Conservation (phyloP, 2,888 invertebrate species). For the Eurois occulta region DNA sequence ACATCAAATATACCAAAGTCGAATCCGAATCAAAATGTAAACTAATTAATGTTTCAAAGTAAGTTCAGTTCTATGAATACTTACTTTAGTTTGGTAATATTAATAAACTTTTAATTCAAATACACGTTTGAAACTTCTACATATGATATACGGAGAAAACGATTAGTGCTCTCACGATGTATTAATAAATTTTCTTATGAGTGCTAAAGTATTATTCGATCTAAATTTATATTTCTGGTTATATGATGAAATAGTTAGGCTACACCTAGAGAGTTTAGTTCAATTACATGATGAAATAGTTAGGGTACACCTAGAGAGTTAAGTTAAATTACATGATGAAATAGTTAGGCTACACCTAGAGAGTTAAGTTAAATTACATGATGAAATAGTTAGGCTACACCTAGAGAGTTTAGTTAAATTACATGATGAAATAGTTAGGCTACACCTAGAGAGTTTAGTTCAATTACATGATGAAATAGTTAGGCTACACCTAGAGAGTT, state of each 20-base stretch:
- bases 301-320: background rate
- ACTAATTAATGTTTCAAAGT: slow-evolving; percentile 22
- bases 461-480: background rate
- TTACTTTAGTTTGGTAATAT: background rate
- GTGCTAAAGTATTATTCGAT: background rate
- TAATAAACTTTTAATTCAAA: background rate
- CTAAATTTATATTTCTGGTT: background rate
- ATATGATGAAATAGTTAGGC: background rate
- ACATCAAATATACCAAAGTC: background rate
- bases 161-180: background rate
- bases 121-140: background rate
- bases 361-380: background rate
- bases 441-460: background rate
- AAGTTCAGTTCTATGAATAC: background rate
- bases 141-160: background rate
- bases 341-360: background rate
- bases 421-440: too few relatives aligned
- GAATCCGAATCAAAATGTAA: background rate
- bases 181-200: background rate
- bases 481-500: background rate
- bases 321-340: too few relatives aligned
- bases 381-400: background rate
- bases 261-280: background rate
- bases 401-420: background rate
- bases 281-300: too few relatives aligned